Evolutionary conservation across 2,888 invertebrate genomes (phyloP).

Genomic region (Leptarthrus brevirostris): DNA sequence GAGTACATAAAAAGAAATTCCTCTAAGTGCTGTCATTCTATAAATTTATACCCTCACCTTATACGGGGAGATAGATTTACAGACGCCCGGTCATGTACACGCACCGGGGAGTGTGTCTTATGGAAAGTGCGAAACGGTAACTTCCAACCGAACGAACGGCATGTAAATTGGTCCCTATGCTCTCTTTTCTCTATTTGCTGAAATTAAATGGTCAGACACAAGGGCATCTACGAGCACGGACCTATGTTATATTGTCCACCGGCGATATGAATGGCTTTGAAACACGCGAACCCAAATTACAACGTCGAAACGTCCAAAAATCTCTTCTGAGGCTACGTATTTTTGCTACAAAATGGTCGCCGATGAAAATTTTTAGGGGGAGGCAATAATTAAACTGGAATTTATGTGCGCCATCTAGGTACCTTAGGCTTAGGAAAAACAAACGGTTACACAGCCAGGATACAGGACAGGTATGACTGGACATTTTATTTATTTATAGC

Average conservation of each 20-base stretch:
- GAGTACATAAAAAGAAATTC: slow-evolving; percentile 11
- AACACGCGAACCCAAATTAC: slow-evolving; percentile 26
- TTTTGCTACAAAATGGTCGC: background rate
- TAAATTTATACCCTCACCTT: slow-evolving; percentile 18
- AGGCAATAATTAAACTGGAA: slow-evolving; percentile 28
- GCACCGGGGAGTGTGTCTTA: background rate
- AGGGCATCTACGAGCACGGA: background rate
- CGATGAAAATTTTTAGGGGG: slow-evolving; percentile 13
- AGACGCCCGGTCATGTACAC: background rate
- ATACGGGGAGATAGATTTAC: slow-evolving; percentile 9
- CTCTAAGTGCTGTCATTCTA: slow-evolving; percentile 23
- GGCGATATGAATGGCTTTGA: slow-evolving; percentile 22
- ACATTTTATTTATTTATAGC: slow-evolving; percentile 23
- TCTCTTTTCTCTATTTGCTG: background rate
- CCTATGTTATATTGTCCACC: slow-evolving; percentile 11
- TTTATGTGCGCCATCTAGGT: slow-evolving; percentile 17
- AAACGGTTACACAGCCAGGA: background rate
- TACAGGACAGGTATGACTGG: background rate
- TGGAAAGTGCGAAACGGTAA: background rate
- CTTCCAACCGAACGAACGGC: background rate
- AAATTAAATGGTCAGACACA: background rate
- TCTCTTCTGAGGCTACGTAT: no score
- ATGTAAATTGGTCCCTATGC: background rate
- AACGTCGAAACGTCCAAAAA: background rate
- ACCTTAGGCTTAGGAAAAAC: slow-evolving; percentile 2